Conservation (phyloP, 2,888 invertebrate species). For the Biston stratarius region DNA sequence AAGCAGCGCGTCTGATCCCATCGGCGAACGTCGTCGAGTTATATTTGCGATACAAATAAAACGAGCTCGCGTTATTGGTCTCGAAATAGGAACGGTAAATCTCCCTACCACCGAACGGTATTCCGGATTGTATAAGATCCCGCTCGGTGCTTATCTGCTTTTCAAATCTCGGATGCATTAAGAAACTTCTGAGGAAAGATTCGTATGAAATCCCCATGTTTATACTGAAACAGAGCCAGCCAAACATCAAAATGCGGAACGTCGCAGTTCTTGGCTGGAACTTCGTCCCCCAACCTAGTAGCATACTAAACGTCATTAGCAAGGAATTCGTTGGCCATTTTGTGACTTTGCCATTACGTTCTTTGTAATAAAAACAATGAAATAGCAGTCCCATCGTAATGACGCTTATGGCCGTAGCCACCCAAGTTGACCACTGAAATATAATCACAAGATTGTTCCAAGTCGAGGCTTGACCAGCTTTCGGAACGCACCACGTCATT, state of each 20-base stretch:
- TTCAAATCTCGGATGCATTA: conserved; percentile 83
- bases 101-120: conserved; percentile 79
- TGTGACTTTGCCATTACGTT: conserved; percentile 63
- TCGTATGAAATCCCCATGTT: conserved; percentile 83
- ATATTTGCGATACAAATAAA: conserved; percentile 82
- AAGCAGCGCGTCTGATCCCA: conserved; percentile 73
- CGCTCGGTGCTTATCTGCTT: conserved; percentile 80
- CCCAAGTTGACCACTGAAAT: conserved; percentile 81
- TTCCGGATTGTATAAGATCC: conserved; percentile 76
- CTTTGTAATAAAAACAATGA: conserved; percentile 72
- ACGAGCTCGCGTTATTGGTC: conserved; percentile 78
- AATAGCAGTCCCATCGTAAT: conserved; percentile 72
- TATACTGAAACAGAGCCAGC: conserved; percentile 81
- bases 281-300: conserved; percentile 77
- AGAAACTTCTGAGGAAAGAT: conserved; percentile 81
- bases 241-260: conserved; percentile 77
- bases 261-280: conserved; percentile 74
- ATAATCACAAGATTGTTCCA: conserved; percentile 82
- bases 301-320: conserved; percentile 79
- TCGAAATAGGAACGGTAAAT: conserved; percentile 82
- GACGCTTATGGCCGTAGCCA: conserved; percentile 69
- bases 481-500: conserved; percentile 81
- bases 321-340: conserved; percentile 81
- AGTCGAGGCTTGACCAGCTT: conserved; percentile 73
- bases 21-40: conserved; percentile 74